Evolutionary conservation across 2,113 vertebrate species (phyloP), one percentile per base, ranked within the genome.

Genomic region (Scophthalmus maximus): DNA sequence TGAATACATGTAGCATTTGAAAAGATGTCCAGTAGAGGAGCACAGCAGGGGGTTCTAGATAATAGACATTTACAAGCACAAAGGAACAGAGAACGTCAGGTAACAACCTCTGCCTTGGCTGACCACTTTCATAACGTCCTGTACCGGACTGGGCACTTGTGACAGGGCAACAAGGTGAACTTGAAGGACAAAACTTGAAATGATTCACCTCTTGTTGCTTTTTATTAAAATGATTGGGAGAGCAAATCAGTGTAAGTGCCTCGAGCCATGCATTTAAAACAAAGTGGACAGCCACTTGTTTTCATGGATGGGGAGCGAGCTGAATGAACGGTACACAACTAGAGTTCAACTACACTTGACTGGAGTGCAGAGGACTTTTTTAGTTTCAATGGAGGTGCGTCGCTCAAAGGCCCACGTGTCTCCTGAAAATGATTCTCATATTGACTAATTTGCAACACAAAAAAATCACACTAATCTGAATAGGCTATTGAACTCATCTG

Each of bases 181-280:
- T 75, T 73, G 25, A 25, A 57, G 67, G 59, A 66, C 80, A 64
- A 34, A 73, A 67, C 56, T 81, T 63, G 60, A 85, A 80, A 79
- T 79, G 64, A 83, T 76, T 85, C 72, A 84, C 80, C 83, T 77
- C 61, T 65, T 79, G 72, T 58, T 55, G 81, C 64, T 64, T 77
- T 84, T 77, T 66, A 84, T 82, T 79, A 25, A 77, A 83, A 83
- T 73, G 57, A 77, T 53, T 60, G 63, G 62, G 47, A 63, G 81
- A 68, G 56, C 65, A 81, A n/a, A 82, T 84, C 68, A 60, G 32
- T 20, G 36, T 34, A 62, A 84, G 69, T 69, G 68, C 40, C 22
- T 71, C 57, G 55, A 62, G 73, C 58, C 65, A 66, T 47, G 59
- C 76, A 67, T 51, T 67, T 66, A 61, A 80, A 75, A 75, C 58